Conservation (phyloP, 1,140 invertebrate genomes). For the Drosophila rufa region DNA sequence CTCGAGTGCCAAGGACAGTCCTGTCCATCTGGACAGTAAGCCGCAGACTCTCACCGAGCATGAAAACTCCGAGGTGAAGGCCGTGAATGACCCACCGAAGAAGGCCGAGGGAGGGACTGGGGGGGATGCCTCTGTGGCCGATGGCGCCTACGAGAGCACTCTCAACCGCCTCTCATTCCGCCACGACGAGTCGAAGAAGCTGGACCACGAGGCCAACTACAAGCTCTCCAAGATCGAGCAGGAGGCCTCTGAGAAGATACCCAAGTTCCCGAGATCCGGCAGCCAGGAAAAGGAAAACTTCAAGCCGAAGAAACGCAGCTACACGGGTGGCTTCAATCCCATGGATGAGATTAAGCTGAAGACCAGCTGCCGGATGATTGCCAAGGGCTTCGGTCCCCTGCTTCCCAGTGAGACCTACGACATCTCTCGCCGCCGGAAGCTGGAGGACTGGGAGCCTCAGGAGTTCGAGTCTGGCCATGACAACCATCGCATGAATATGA, state of each 20-base stretch:
- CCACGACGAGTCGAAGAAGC: constrained; percentile 43
- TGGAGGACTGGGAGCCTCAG: constrained; percentile 7
- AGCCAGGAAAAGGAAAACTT: background rate
- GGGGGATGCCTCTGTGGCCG: constrained; percentile 15
- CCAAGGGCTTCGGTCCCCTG: constrained; percentile 71
- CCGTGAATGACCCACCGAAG: no score
- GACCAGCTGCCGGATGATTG: constrained; percentile 72
- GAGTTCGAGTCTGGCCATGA: background rate
- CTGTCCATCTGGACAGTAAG: constrained; percentile 23
- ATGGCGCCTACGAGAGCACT: constrained; percentile 48
- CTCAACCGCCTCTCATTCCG: constrained; percentile 25
- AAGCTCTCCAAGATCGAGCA: constrained; percentile 81
- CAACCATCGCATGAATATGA: background rate
- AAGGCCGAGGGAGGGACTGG: background rate
- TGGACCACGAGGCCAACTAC: constrained; percentile 79
- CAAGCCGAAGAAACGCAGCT: constrained; percentile 48
- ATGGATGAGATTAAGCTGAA: constrained; percentile 81
- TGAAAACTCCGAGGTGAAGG: background rate
- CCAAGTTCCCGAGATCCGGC: background rate
- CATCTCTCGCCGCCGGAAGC: constrained; percentile 27
- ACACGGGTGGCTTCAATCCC: constrained; percentile 54
- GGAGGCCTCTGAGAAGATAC: constrained; percentile 61
- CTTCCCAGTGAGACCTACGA: constrained; percentile 64
- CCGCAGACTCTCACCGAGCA: constrained; percentile 27
- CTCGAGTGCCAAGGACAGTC: background rate